Percentiles rank a stretch among this genome's conserved stretches.
Conservation (phyloP, 2,888 invertebrate genomes). For the Steromphala cineraria region DNA sequence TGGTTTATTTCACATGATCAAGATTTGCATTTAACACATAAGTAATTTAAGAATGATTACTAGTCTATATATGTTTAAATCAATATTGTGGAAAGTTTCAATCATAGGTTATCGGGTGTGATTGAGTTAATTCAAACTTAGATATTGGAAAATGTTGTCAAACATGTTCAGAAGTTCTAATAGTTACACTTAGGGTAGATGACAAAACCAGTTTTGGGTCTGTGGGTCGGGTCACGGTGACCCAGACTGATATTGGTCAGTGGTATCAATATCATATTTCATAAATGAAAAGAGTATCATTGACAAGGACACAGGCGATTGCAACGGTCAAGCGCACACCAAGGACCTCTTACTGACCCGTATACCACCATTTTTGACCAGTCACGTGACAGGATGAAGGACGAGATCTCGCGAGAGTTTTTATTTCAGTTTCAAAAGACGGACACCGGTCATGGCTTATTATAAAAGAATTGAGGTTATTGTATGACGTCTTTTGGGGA, state of each 20-base stretch:
- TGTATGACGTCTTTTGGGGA: not conserved
- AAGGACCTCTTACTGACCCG: constrained; percentile 2
- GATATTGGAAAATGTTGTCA: not conserved
- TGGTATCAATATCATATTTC: constrained; percentile 13
- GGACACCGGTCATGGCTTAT: too few species aligned
- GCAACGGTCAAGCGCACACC: not conserved
- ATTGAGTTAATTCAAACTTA: too few species aligned
- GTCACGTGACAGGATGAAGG: constrained; percentile 18
- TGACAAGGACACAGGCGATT: not conserved
- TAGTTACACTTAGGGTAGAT: too few species aligned
- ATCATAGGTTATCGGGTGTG: too few species aligned
- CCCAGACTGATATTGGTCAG: not conserved
- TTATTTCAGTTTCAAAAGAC: too few species aligned
- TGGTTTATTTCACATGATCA: too few species aligned
- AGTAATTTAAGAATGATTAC: too few species aligned
- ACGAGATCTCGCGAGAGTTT: not conserved
- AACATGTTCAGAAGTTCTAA: too few species aligned
- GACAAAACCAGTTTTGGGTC: not conserved
- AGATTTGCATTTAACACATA: too few species aligned
- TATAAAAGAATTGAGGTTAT: too few species aligned
- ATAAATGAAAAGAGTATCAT: not conserved
- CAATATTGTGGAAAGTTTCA: too few species aligned
- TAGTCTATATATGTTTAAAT: too few species aligned
- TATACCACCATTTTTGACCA: not conserved
- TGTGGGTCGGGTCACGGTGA: not conserved